Conservation (phyloP, 2,888 invertebrate genomes). For the Phortica okadai region DNA sequence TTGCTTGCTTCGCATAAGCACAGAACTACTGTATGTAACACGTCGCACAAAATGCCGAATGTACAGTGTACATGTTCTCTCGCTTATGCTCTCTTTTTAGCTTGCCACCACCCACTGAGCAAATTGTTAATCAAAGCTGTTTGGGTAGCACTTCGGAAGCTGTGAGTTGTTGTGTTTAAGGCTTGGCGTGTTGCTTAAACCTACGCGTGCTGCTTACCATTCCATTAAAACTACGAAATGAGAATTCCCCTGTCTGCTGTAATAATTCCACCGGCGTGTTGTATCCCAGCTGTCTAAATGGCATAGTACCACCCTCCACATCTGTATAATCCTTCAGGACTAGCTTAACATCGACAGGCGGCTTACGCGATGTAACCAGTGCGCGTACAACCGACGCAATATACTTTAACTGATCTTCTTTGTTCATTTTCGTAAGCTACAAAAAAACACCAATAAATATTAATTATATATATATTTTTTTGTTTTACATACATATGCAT, state of each 20-base stretch:
- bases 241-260: slow-evolving; percentile 79
- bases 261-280: slow-evolving; percentile 80
- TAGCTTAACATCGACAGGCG: slow-evolving; percentile 64
- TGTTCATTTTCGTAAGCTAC: slow-evolving; percentile 36
- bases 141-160: neutral
- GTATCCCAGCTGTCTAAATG: slow-evolving; percentile 81
- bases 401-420: slow-evolving; percentile 58
- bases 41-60: slow-evolving; percentile 38
- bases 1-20: no score
- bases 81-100: neutral
- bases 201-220: slow-evolving; percentile 72
- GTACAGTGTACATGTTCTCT: neutral
- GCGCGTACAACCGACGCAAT: slow-evolving; percentile 69
- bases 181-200: no score
- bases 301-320: slow-evolving; percentile 81
- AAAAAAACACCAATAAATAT: neutral
- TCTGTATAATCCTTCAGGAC: slow-evolving; percentile 80
- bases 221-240: slow-evolving; percentile 77
- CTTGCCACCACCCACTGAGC: neutral
- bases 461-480: no score
- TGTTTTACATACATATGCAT: no score
- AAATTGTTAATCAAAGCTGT: slow-evolving; percentile 5
- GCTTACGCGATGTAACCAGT: slow-evolving; percentile 69
- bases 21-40: slow-evolving; percentile 14
- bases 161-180: neutral